Evolutionary conservation across 2,888 invertebrate genomes (phyloP).

Genomic region (Archips crataeganus): DNA sequence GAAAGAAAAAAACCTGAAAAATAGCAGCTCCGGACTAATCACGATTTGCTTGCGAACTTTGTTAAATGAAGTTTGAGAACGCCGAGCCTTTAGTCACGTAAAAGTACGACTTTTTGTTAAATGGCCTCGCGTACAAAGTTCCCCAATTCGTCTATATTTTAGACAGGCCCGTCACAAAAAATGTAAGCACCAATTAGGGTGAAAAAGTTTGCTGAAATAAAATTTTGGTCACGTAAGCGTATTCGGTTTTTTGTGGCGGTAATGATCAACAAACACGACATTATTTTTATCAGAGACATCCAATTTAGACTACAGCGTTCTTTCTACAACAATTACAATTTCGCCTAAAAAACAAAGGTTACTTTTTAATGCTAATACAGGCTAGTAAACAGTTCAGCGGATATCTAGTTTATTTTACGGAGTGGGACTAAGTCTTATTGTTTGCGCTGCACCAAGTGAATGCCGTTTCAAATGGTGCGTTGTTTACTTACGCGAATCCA

Average conservation of each 20-base stretch:
- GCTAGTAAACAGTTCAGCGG: slow-evolving; percentile 17
- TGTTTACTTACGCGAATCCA: not conserved
- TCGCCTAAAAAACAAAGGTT: not conserved
- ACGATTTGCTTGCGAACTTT: slow-evolving; percentile 39
- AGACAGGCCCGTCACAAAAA: slow-evolving; percentile 20
- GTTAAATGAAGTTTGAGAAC: slow-evolving; percentile 41
- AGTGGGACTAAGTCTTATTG: slow-evolving; percentile 34
- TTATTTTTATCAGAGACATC: not conserved
- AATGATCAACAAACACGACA: not conserved
- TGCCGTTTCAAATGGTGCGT: slow-evolving; percentile 4
- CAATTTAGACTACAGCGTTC: not conserved
- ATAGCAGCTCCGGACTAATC: slow-evolving; percentile 29
- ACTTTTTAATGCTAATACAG: slow-evolving; percentile 3
- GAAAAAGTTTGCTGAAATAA: slow-evolving; percentile 9
- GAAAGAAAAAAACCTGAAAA: slow-evolving; percentile 24
- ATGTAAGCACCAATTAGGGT: slow-evolving; percentile 18
- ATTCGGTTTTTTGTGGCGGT: not conserved
- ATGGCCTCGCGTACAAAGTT: slow-evolving; percentile 26
- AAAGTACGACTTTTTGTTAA: slow-evolving; percentile 38
- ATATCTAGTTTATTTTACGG: slow-evolving; percentile 34
- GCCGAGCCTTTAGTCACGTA: slow-evolving; percentile 36
- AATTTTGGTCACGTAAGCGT: not conserved
- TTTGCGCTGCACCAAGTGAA: slow-evolving; percentile 10
- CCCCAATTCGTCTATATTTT: slow-evolving; percentile 30
- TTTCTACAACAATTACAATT: slow-evolving; percentile 4